A percentile compares a stretch with the other conserved stretches of the same genome.
Evolutionary conservation across 1,140 invertebrate species (phyloP).

Genomic region (Sarcophaga peregrina): DNA sequence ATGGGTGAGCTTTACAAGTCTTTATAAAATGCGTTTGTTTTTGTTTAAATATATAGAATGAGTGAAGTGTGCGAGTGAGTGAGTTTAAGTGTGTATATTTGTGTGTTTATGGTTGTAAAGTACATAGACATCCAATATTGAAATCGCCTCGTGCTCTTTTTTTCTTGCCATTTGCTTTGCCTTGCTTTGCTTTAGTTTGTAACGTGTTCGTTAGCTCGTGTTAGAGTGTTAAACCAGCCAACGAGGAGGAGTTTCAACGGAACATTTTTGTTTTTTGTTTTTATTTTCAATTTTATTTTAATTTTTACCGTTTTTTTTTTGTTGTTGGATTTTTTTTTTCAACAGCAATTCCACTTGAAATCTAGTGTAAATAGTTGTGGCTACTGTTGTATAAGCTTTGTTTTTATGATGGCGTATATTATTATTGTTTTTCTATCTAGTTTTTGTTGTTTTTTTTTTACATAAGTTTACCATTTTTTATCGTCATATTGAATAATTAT

Average conservation of each 20-base stretch:
- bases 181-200: not conserved
- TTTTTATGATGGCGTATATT: conserved; percentile 9
- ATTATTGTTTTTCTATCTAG: not conserved
- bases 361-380: not conserved
- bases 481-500: not conserved
- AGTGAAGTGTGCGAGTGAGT: not conserved
- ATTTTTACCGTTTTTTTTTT: not conserved
- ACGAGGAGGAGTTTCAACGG: conserved; percentile 33
- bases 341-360: not conserved
- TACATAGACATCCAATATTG: not conserved
- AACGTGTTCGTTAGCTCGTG: not conserved
- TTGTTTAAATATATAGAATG: not conserved
- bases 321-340: not conserved
- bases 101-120: not conserved
- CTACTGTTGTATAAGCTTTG: not conserved
- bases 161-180: not conserved
- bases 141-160: not conserved
- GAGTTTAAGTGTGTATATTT: not conserved
- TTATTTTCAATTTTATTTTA: not conserved
- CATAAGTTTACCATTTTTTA: not conserved
- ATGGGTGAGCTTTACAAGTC: too few species aligned
- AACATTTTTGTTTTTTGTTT: conserved; percentile 16
- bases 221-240: not conserved
- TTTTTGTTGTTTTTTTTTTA: not conserved
- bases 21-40: too few species aligned